phyloP scores from a whole-genome alignment of 2,113 vertebrate genomes.

The Microtus montanus region DNA sequence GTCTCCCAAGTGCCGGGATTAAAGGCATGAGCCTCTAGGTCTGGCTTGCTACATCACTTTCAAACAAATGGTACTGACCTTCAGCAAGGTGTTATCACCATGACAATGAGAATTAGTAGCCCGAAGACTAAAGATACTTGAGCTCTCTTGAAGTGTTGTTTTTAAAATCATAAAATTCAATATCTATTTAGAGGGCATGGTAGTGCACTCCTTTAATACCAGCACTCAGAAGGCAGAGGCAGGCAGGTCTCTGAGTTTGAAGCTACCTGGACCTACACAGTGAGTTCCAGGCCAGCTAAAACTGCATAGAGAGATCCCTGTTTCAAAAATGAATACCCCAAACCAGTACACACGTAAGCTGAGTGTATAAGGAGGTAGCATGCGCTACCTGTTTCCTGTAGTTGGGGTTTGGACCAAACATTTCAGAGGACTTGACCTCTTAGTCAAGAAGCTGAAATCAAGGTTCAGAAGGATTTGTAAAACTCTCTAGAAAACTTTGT shows the following conservation, averaged over 20 bases:
- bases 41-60: neutral
- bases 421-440: neutral
- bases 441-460: neutral
- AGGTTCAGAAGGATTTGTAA: neutral
- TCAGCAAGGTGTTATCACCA: neutral
- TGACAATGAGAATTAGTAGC: neutral
- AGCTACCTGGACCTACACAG: neutral
- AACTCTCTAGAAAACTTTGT: neutral
- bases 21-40: neutral
- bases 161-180: neutral
- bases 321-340: neutral
- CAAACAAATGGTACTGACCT: neutral
- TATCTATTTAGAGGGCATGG: neutral
- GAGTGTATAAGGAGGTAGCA: neutral
- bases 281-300: neutral
- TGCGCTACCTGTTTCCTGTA: neutral
- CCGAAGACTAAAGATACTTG: neutral
- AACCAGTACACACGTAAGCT: neutral
- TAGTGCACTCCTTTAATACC: neutral
- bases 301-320: neutral
- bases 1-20: neutral
- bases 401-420: too few relatives aligned
- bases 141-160: slow-evolving; percentile 1
- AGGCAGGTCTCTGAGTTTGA: neutral
- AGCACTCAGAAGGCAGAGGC: neutral